Base-by-base conservation (phyloP, 1,140 invertebrate genomes). In the Anoplolepis gracilipes region DNA sequence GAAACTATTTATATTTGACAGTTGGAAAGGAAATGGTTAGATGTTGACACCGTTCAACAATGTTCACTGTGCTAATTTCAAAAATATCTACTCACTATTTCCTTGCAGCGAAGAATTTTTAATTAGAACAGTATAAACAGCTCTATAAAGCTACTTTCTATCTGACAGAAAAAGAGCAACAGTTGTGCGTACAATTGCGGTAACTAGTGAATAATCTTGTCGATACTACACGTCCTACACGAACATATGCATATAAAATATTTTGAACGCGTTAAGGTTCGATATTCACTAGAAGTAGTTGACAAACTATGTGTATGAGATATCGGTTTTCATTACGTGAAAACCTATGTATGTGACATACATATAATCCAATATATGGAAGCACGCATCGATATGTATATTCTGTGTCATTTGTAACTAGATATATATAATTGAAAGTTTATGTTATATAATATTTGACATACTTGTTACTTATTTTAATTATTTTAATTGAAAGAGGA, bases 21-120 rank as follows among this genome's bases (percentile, higher is more conserved):
- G 86, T 90, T 75, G 16, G 36, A 36, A 73, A 57, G 57, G 73
- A 67, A 67, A 78, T 53, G 1, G 28, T 39, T 36, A 79, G 78
- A 39, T 84, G 53, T 88, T 81, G 87, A 88, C 30, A 86, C 87
- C 78, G 81, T 91, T 91, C 78, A 53, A 70, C 13, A 10, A 39
- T 75, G 72, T 84, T 85, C 77, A 36, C 11, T 62, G 76, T 28
- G 84, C 59, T 89, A 86, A 88, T 88, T 90, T 90, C 62, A 85
- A 75, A 89, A 72, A 33, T 33, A 39, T 69, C 49, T 61, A 70
- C 42, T 78, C 81, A 55, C 72, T 61, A 85, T 4, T 10, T 64
- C 62, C 39, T 69, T 19, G 16, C 46, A 57, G 6, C 33, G 30
- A 55, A 30, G 59, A 85, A 67, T 84, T 67, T 73, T 77, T 87